A percentile compares a stretch with the other conserved stretches of the same genome.
Conservation (phyloP, 2,888 invertebrate genomes). For the Horisme vitalbata region DNA sequence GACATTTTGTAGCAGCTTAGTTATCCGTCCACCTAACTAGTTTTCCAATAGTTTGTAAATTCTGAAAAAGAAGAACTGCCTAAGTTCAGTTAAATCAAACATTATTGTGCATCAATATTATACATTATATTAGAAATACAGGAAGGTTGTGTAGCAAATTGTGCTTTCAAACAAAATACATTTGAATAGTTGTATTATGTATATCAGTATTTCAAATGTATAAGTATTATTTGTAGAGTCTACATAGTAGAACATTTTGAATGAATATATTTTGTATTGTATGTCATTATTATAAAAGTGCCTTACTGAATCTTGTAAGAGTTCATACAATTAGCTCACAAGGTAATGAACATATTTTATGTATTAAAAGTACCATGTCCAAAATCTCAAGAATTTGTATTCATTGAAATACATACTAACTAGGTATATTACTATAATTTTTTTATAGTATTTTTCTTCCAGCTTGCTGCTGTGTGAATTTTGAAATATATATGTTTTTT, state of each 20-base stretch:
- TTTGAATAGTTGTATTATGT: conserved; percentile 13
- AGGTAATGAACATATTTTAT: not conserved
- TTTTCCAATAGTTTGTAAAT: conserved; percentile 10
- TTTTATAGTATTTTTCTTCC: conserved; percentile 5
- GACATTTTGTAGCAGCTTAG: conserved; percentile 22
- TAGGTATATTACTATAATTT: conserved; percentile 21
- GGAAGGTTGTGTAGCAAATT: conserved; percentile 13
- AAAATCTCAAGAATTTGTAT: too few species aligned
- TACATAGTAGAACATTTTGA: conserved; percentile 30
- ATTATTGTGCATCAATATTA: too few species aligned
- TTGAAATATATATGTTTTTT: not conserved
- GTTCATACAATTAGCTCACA: not conserved
- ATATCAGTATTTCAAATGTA: conserved; percentile 33
- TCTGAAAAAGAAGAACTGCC: not conserved
- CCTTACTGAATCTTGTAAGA: conserved; percentile 36
- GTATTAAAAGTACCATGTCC: too few species aligned
- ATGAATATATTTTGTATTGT: conserved; percentile 3
- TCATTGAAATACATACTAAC: not conserved
- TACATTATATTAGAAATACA: too few species aligned
- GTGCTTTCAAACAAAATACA: conserved; percentile 2
- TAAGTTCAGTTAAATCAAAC: too few species aligned
- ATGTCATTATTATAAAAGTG: conserved; percentile 37
- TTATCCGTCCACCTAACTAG: conserved; percentile 41
- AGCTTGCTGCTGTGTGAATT: not conserved
- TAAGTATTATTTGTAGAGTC: conserved; percentile 33